A percentile compares a stretch with the other conserved stretches of the same genome.
Conservation (phyloP, 2,797 vertebrate species). For the Rallus crepitans region DNA sequence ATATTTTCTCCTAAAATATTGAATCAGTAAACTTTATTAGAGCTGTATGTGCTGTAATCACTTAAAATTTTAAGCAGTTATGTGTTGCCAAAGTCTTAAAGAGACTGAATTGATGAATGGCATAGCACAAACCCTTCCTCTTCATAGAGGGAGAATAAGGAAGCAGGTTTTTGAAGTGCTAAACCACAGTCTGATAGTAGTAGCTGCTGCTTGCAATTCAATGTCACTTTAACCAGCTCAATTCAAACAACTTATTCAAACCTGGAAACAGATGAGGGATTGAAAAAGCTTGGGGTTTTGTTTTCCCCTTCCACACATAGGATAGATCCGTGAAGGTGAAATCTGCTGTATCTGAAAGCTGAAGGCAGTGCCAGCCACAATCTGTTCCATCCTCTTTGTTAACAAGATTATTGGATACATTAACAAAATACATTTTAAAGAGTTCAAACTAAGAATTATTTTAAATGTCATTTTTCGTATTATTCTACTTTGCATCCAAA, state of each 20-base stretch:
- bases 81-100: neutral
- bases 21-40: neutral
- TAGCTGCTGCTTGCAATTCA: neutral
- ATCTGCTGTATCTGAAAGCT: neutral
- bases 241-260: neutral
- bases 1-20: neutral
- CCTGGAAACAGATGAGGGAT: neutral
- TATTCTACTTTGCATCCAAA: neutral
- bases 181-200: neutral
- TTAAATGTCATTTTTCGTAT: neutral
- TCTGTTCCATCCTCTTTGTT: neutral
- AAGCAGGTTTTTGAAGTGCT: neutral
- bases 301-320: neutral
- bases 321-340: neutral
- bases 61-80: neutral
- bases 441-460: neutral
- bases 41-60: neutral
- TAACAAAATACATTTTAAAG: neutral
- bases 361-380: neutral
- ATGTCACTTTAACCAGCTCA: neutral
- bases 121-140: neutral
- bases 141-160: neutral
- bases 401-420: neutral
- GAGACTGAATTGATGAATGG: neutral
- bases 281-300: neutral